Base-by-base conservation (phyloP, 2,888 invertebrate genomes). In the Napeogenes inachia region DNA sequence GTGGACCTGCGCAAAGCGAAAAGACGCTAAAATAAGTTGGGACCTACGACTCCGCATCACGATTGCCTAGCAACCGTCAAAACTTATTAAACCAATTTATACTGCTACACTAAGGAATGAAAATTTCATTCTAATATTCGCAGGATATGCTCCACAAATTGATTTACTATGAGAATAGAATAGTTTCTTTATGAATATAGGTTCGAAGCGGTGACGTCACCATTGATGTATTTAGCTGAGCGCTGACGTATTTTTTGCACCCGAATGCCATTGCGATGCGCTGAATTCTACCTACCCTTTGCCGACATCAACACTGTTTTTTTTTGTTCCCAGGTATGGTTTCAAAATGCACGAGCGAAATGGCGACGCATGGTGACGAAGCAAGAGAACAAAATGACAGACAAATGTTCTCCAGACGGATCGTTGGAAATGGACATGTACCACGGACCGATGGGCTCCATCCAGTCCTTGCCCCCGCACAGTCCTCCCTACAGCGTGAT, bases 331-430 rank as follows among this genome's bases (percentile, higher is more conserved):
- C 93, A 97, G 97, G 97, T 97, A 62, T 97, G 97, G 97, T 98
- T 98, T 89, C 97, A 98, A 89, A 98, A 98, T 82, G 97, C 97
- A 38, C 92, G 98, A 47, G 98, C 98, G 71, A 98, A 98, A 91
- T 97, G 96, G 94, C 93, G 98, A 75, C 93, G 98, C 71, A 95
- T 96, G 93, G 94, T 96, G 85, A 91, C 95, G 73, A 95, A 95
- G 79, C 95, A 95, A 78, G 95, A 95, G 79, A 94, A 94, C 82
- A 94, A 94, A 77, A 85, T 91, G 85, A 92, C 93, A 70, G 95
- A 95, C 76, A 95, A 94, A 76, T 94, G 94, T 77, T 93, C 93
- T 21, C 93, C 93, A 71, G 92, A 92, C 71, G 91, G 91, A 0
- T 92, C 93, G 59, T 81, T 94, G 74, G 93, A 93, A 78, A 87